These are phyloP conservation scores for Drosophila acutilabella DNA, from an alignment of 2,888 invertebrate genomes.

Conservation along the genomic window DNA sequence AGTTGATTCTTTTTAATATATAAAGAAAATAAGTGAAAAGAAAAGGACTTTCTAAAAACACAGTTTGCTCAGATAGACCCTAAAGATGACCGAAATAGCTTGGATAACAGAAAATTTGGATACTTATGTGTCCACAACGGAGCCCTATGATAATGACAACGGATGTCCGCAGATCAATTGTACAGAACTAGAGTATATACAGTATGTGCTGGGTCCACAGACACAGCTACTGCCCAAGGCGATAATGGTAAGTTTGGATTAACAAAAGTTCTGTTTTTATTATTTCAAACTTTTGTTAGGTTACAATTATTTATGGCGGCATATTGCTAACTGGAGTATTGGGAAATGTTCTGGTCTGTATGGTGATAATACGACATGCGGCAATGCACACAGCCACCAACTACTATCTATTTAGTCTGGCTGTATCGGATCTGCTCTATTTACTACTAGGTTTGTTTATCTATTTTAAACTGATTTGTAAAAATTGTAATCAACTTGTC, in stretches of 20 bases:
- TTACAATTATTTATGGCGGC: constrained; percentile 89
- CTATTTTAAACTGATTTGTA: no score
- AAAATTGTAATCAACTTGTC: constrained; percentile 42
- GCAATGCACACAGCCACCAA: constrained; percentile 96
- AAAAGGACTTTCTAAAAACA: neutral
- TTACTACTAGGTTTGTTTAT: constrained; percentile 91
- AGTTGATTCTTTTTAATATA: no score
- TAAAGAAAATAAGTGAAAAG: neutral
- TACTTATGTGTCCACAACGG: constrained; percentile 5
- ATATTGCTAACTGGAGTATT: constrained; percentile 94
- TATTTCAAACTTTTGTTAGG: constrained; percentile 64
- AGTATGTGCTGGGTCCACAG: constrained; percentile 88
- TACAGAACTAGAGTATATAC: constrained; percentile 87
- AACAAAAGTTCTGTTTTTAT: neutral
- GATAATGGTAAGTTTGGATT: constrained; percentile 82
- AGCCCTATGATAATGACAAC: constrained; percentile 34
- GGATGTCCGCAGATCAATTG: constrained; percentile 85
- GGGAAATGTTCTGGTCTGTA: constrained; percentile 93
- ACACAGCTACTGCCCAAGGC: constrained; percentile 87
- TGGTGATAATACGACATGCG: constrained; percentile 92
- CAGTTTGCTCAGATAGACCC: neutral
- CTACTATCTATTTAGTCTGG: constrained; percentile 95
- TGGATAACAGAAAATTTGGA: constrained; percentile 13
- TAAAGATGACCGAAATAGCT: constrained; percentile 12
- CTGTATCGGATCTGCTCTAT: constrained; percentile 93